Evolutionary conservation across 2,797 vertebrate species (phyloP).

Genomic region (Sylvia borin): DNA sequence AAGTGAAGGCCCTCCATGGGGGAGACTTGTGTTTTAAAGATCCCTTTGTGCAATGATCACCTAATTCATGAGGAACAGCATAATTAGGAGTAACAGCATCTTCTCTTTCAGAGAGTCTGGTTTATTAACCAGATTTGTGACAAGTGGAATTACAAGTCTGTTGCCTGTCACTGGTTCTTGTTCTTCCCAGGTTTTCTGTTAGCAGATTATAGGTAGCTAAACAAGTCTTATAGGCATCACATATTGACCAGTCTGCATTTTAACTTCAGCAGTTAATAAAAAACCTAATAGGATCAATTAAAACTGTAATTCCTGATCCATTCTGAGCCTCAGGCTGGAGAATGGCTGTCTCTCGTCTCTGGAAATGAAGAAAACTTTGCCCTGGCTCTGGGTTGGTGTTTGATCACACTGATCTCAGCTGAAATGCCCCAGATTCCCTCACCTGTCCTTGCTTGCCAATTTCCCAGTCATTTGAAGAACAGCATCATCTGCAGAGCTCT

Average conservation of each 20-base stretch:
- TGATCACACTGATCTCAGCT: not conserved
- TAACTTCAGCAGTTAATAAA: not conserved
- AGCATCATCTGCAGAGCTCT: not conserved
- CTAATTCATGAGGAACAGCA: not conserved
- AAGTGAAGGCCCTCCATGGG: not conserved
- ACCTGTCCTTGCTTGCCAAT: not conserved
- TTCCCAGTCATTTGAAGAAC: not conserved
- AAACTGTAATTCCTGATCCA: not conserved
- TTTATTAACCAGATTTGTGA: not conserved
- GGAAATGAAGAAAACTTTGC: not conserved
- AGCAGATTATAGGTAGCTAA: not conserved
- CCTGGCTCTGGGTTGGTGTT: not conserved
- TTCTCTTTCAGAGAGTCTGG: not conserved
- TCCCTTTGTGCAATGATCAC: not conserved
- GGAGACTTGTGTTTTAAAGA: not conserved
- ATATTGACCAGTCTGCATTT: not conserved
- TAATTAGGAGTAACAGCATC: not conserved
- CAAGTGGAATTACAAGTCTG: not conserved
- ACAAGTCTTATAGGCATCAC: not conserved
- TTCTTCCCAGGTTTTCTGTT: not conserved
- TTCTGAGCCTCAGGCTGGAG: not conserved
- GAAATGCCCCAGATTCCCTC: not conserved
- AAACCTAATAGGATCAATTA: accelerated
- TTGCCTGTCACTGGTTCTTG: not conserved
- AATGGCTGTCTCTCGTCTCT: not conserved